Evolutionary conservation across 1,140 invertebrate species (phyloP).

Genomic region (Monochamus saltuarius): DNA sequence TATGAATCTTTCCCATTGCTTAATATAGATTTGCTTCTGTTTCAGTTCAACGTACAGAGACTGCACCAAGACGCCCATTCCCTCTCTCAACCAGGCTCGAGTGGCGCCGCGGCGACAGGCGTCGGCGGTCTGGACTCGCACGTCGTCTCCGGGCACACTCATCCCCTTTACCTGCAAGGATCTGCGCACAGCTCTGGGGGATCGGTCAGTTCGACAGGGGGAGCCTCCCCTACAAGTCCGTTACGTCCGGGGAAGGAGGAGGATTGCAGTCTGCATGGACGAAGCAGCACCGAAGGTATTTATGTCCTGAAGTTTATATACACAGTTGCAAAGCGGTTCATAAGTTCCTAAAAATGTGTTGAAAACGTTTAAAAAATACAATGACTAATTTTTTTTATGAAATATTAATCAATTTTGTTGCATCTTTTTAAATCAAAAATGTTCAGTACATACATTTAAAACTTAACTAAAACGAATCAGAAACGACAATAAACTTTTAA

Average conservation of each 20-base stretch:
- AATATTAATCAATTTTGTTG: too few relatives aligned
- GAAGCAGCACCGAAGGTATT: constrained; percentile 58
- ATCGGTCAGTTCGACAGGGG: constrained; percentile 49
- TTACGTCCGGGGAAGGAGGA: constrained; percentile 56
- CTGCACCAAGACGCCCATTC: constrained; percentile 44
- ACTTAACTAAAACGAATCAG: too few relatives aligned
- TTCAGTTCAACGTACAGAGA: constrained; percentile 49
- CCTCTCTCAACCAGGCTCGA: constrained; percentile 33
- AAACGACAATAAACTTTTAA: too few relatives aligned
- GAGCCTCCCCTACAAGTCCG: constrained; percentile 49
- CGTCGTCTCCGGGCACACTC: constrained; percentile 30
- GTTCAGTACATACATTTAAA: too few relatives aligned
- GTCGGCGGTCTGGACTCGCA: constrained; percentile 34
- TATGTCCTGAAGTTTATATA: neutral
- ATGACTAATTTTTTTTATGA: too few relatives aligned
- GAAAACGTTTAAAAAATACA: too few relatives aligned
- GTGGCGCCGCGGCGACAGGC: constrained; percentile 30
- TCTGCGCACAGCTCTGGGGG: constrained; percentile 48
- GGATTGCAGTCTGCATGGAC: constrained; percentile 58
- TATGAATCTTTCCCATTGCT: too few relatives aligned
- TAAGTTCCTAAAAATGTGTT: too few relatives aligned
- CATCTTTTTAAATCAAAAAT: too few relatives aligned
- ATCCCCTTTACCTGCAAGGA: constrained; percentile 44
- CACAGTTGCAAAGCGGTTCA: neutral
- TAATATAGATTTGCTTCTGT: constrained; percentile 18